Conservation (phyloP, 35 echinoderm and acorn worm species). For the Holothuria glaberrima region DNA sequence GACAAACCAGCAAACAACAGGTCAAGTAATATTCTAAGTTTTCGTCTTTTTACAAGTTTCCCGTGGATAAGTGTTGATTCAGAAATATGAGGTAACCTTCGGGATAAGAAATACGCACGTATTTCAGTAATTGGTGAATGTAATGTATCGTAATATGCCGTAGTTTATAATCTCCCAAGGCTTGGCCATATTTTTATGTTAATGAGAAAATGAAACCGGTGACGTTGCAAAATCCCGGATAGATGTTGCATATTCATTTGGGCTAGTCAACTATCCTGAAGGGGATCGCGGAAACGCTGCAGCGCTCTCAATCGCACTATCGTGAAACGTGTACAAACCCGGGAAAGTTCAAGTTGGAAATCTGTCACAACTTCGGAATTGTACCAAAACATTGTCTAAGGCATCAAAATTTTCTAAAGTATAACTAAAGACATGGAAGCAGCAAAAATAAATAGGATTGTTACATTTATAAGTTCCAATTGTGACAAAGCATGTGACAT, state of each 20-base stretch:
- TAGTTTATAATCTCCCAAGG: conserved; percentile 17
- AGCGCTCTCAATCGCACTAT: too few relatives aligned
- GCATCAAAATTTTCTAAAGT: too few relatives aligned
- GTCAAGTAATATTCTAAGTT: conserved; percentile 65
- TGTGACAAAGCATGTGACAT: too few relatives aligned
- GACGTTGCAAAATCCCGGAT: conserved; percentile 52
- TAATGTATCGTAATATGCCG: conserved; percentile 14
- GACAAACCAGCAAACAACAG: conserved; percentile 62
- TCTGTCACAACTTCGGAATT: too few relatives aligned
- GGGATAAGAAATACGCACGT: conserved; percentile 66
- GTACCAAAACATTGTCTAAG: too few relatives aligned
- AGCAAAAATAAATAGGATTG: too few relatives aligned
- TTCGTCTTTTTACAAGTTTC: conserved; percentile 60
- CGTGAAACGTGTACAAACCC: too few relatives aligned
- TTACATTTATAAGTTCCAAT: too few relatives aligned
- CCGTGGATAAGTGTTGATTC: conserved; percentile 30
- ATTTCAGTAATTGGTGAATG: conserved; percentile 35
- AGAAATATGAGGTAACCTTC: conserved; percentile 55
- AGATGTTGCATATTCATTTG: conserved; percentile 35
- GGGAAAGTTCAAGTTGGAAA: too few relatives aligned
- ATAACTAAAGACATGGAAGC: too few relatives aligned
- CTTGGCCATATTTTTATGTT: conserved; percentile 50
- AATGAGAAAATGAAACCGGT: conserved; percentile 8
- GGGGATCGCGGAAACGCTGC: background rate
- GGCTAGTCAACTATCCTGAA: background rate